Evolutionary conservation across 1,140 invertebrate genomes (phyloP), one percentile per base, ranked within the genome.

Genomic region (Saccostrea echinata): DNA sequence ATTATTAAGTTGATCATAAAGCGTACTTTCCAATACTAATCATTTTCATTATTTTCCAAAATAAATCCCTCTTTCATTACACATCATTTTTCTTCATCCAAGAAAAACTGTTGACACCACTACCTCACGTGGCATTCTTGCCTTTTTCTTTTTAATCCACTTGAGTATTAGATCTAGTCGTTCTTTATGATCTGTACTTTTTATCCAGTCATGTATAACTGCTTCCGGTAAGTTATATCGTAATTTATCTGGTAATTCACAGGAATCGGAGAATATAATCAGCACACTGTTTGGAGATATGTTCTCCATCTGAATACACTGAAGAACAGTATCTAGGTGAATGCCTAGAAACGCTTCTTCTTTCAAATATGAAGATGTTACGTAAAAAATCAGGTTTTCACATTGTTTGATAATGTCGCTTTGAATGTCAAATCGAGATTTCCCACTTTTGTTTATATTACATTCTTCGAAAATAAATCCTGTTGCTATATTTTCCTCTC

Each of bases 381-480:
- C 4, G 4, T 30, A 76, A 76, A 76, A 76, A 13, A 76, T 76
- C 8, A 76, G 16, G 3, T 76, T 27, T 16, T 76, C 30, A 76
- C 68, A 33, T 18, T 76, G 12, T 16, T 76, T 18, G 33, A 76
- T 24, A 6, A 76, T 13, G 68, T 76, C 68, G 33, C 16, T 30
- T 6, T 76, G 68, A 18, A 76, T 76, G 30, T 76, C 68, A 30
- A 76, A 76, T 76, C 13, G 4, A 3, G 68, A 76, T 27, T 76
- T 76, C 27, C 68, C 68, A 76, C 68, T 76, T 76, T 18, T 27
- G 27, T 71, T 71, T 71, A 71, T 30, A 16, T 30, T 16, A 30
- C 68, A 71, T 33, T 71, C 68, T 27, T 71, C 68, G 12, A 71
- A 71, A 71, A 33, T 71, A 71, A 71, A 71, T 11, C 68, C 68